Percentiles rank a stretch among this genome's conserved stretches.
phyloP scores from a whole-genome alignment of 2,113 vertebrate genomes.

The Seriola rivoliana region DNA sequence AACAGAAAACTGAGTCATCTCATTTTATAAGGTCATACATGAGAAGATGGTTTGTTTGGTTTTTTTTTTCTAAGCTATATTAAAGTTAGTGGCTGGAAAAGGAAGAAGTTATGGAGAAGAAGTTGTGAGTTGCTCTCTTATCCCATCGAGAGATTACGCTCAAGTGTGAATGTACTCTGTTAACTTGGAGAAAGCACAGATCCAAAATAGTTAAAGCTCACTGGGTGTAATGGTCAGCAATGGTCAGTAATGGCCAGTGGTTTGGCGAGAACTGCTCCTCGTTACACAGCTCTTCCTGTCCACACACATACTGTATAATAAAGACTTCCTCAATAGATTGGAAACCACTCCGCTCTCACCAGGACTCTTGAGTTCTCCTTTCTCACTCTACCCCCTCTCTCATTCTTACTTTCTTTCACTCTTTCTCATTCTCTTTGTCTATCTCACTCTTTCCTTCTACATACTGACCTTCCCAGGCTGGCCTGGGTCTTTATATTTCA shows the following conservation, averaged over 20 bases:
- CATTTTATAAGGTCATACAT: constrained; percentile 57
- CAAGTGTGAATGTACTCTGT: constrained; percentile 57
- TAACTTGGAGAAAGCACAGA: constrained; percentile 62
- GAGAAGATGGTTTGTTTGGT: constrained; percentile 8
- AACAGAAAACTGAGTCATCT: constrained; percentile 31
- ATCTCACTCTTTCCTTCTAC: constrained; percentile 54
- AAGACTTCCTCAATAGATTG: constrained; percentile 76
- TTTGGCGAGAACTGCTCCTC: constrained; percentile 65
- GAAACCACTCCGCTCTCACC: constrained; percentile 67
- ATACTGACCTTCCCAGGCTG: constrained; percentile 81
- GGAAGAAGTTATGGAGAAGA: neutral
- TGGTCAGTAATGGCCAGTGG: constrained; percentile 81
- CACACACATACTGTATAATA: constrained; percentile 75
- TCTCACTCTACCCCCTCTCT: constrained; percentile 35
- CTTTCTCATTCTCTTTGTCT: constrained; percentile 53
- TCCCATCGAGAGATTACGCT: constrained; percentile 24
- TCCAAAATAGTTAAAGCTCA: constrained; percentile 71
- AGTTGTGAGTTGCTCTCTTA: neutral
- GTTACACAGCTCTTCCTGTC: constrained; percentile 76
- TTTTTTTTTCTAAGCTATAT: constrained; percentile 18
- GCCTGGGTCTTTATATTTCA: constrained; percentile 84
- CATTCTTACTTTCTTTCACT: constrained; percentile 59
- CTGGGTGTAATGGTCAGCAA: constrained; percentile 77
- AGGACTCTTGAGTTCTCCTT: constrained; percentile 52
- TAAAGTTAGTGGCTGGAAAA: constrained; percentile 26